Evolutionary conservation across 2,797 vertebrate species (phyloP), one percentile per base, ranked within the genome.

Genomic region (Gymnocypris eckloni): DNA sequence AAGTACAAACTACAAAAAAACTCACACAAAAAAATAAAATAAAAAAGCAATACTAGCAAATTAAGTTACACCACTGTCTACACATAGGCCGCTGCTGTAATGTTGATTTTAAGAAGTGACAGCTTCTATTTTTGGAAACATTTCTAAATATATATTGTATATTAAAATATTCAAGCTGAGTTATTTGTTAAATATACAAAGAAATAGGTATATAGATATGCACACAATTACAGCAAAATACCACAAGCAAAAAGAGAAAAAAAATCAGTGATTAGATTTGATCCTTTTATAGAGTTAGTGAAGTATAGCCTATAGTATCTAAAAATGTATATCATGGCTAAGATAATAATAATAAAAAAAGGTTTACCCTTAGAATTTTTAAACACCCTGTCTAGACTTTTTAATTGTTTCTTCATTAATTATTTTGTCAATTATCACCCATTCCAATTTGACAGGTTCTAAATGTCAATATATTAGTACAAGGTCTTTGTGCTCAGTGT

Each of bases 211-310:
- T 87, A 41, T 88, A 86, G 77, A 91, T 87, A 91, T 90, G 86
- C 89, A 91, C 83, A 92, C 88, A 91, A 83, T 83, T 87, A 91
- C 90, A 90, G 56, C 72, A 88, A 87, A 90, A 87, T 91, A 88
- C 88, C 56, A 84, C 90, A 90, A 90, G 87, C 85, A 84, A 87
- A 89, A 50, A 81, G 72, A 85, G 86, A 83, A 82, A 33, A 86
- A 87, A 83, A 59, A 39, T 80, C 83, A 72, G 67, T 87, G 79
- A 90, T 86, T 61, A 71, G 84, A 89, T 88, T 86, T 50, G 87
- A 87, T 67, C 52, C 45, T 75, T 87, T 90, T 88, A 89, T 81
- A 86, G 89, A 90, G 81, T 83, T 84, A 87, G 48, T 8, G 69
- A 83, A 87, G 56, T 88, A 85, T 86, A 86, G 87, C 83, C 88